A percentile compares a stretch with the other conserved stretches of the same genome.
Conservation (phyloP, 2,113 vertebrate genomes). For the Nymphicus hollandicus region DNA sequence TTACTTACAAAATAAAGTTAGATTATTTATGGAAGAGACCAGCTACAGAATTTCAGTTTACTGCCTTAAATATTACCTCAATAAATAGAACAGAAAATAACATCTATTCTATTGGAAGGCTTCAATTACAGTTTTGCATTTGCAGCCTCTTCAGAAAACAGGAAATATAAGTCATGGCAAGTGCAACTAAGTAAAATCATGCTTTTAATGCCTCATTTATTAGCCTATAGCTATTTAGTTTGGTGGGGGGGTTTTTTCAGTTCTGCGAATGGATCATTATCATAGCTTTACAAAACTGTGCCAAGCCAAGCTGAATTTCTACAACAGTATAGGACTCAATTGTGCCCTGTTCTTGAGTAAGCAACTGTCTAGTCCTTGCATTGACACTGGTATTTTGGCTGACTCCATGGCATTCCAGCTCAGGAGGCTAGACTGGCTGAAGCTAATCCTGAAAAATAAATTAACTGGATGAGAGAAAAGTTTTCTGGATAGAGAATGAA, state of each 20-base stretch:
- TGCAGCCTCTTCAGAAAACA: not conserved
- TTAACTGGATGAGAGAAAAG: not conserved
- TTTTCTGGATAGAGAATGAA: not conserved
- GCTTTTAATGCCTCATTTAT: not conserved
- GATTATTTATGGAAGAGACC: not conserved
- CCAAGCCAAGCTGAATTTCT: not conserved
- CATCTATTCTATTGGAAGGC: not conserved
- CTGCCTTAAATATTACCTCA: not conserved
- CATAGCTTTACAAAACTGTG: not conserved
- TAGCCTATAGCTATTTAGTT: not conserved
- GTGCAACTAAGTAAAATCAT: not conserved
- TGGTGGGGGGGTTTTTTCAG: not conserved
- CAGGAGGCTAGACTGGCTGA: not conserved
- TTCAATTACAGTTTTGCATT: not conserved
- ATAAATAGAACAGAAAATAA: not conserved
- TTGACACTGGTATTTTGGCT: not conserved
- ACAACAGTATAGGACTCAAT: fast-evolving
- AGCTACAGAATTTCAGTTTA: not conserved
- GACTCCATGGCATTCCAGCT: not conserved
- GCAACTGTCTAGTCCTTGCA: not conserved
- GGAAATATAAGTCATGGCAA: not conserved
- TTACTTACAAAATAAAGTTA: not conserved
- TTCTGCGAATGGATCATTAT: not conserved
- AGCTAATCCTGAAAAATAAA: not conserved
- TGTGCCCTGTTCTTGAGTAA: not conserved